Base-by-base conservation (phyloP, 2,888 invertebrate genomes). In the Hetaerina titia region DNA sequence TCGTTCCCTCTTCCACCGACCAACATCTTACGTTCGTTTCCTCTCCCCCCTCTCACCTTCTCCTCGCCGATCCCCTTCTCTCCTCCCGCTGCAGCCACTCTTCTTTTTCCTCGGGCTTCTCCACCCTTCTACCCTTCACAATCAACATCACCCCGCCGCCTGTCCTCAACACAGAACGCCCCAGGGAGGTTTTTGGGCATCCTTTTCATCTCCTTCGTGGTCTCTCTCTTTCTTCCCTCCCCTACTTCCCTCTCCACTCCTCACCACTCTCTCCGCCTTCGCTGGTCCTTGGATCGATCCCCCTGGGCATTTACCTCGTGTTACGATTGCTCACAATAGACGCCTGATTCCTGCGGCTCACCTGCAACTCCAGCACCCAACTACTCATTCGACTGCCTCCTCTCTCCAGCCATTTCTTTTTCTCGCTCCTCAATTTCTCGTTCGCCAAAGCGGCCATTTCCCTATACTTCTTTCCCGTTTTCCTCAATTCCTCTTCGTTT, bases 321-420 rank as follows among this genome's bases (percentile, higher is more conserved):
- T 81, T 81, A 81, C 81, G 81, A 81, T 81, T 81, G 81, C 81
- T 81, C 81, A 81, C 81, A 81, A 81, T 81, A 31, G 81, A 22
- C 81, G 81, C 25, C 25, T 81, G 81, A 81, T 81, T 81, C 81
- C 81, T 81, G 19, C 2, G 69, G 22, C 69, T n/a, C n/a, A 69
- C 69, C 69, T 69, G 22, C 22, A 69, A 69, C n/a, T 69, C 81
- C 31, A 2, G 69, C 22, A 81, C 31, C 81, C 81, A 11, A 17
- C 60, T 60, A 17, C 60, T 60, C 60, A 25, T 22, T 69, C 22
- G 2, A 22, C 22, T 19, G 4, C 81, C 31, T 81, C 81, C 19
- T 81, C 22, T 5, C 81, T 31, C 5, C 11, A 9, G 11, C 31
- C 81, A 11, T 31, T n/a, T 25, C 22, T 8, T 31, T 25, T 81